A percentile compares a stretch with the other conserved stretches of the same genome.
These are phyloP conservation scores for Corythaeola cristata DNA, from an alignment of 2,113 vertebrate species.

Conservation along the genomic window DNA sequence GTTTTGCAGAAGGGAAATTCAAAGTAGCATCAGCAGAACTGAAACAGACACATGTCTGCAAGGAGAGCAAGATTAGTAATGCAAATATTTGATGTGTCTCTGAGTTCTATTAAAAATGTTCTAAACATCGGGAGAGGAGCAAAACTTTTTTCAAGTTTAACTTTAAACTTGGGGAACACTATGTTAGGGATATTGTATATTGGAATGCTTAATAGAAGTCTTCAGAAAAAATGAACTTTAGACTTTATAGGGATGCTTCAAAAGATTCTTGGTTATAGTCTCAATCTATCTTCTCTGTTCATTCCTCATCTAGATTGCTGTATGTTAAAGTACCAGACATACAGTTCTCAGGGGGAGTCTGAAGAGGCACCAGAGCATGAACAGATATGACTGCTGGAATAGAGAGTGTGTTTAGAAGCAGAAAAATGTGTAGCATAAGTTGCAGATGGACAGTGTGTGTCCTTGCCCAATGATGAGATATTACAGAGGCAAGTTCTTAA, in stretches of 20 bases:
- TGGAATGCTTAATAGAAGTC: neutral
- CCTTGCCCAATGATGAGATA: neutral
- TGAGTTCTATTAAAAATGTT: neutral
- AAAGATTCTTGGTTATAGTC: neutral
- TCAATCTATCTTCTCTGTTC: neutral
- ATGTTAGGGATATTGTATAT: neutral
- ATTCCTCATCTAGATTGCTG: neutral
- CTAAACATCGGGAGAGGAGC: neutral
- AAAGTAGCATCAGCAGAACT: conserved; percentile 41
- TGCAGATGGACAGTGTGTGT: neutral
- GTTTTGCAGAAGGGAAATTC: neutral
- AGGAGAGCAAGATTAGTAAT: neutral
- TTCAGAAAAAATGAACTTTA: neutral
- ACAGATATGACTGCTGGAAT: neutral
- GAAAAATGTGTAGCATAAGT: neutral
- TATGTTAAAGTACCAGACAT: neutral
- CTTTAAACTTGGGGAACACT: neutral
- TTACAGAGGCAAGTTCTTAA: neutral
- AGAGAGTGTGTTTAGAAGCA: neutral
- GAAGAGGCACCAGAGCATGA: neutral
- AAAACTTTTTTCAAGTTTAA: neutral
- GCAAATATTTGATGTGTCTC: neutral
- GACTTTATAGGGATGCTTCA: neutral
- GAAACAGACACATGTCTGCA: conserved; percentile 24
- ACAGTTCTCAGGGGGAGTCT: neutral